These are phyloP conservation scores for Sycophila sp. DNA, from an alignment of 1,140 invertebrate genomes.

Conservation along the genomic window DNA sequence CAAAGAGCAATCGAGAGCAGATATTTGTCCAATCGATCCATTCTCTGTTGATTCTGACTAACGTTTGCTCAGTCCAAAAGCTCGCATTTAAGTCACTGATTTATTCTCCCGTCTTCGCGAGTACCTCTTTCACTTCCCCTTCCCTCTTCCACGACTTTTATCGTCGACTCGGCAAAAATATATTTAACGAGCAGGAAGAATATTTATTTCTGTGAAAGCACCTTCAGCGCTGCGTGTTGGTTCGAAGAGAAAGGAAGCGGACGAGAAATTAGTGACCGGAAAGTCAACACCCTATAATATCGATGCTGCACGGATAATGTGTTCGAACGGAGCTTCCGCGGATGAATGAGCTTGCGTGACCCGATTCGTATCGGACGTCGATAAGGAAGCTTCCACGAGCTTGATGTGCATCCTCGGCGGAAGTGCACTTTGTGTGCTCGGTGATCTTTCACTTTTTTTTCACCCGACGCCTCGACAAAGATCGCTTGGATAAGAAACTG, in stretches of 20 bases:
- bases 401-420: too few relatives aligned
- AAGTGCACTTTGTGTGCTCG: neutral
- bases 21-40: conserved; percentile 15
- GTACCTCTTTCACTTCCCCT: neutral
- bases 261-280: neutral
- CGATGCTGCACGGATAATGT: neutral
- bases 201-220: conserved; percentile 3
- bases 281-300: neutral
- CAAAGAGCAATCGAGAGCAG: neutral
- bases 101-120: neutral
- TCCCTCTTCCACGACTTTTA: neutral
- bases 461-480: neutral
- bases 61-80: neutral
- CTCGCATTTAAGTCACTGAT: neutral
- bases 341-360: neutral
- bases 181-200: neutral
- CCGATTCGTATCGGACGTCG: conserved; percentile 18
- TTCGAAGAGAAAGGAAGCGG: too few relatives aligned
- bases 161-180: neutral
- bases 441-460: too few relatives aligned
- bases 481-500: neutral
- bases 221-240: too few relatives aligned
- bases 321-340: neutral
- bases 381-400: conserved; percentile 1
- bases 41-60: too few relatives aligned